Evolutionary conservation across 2,888 invertebrate genomes (phyloP).

Genomic region (Drosophila monieri): DNA sequence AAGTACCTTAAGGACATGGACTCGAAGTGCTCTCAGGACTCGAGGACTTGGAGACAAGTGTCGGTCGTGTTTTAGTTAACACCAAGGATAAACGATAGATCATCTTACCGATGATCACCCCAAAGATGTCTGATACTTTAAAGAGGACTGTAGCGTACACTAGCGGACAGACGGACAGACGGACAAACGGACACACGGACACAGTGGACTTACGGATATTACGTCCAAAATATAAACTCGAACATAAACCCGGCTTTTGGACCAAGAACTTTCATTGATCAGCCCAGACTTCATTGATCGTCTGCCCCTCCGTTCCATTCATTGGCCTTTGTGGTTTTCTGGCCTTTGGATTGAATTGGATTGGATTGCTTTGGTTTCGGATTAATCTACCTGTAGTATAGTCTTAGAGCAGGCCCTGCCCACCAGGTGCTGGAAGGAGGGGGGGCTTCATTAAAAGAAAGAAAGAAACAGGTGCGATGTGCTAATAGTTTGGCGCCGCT

Average conservation of each 20-base stretch:
- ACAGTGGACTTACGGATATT: neutral
- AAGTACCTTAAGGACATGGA: neutral
- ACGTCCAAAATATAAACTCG: neutral
- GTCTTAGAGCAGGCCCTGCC: too few species aligned
- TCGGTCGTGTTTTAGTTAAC: slow-evolving; percentile 38
- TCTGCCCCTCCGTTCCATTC: slow-evolving; percentile 1
- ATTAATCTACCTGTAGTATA: neutral
- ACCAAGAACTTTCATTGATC: slow-evolving; percentile 22
- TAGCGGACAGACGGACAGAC: too few species aligned
- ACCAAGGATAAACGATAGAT: slow-evolving; percentile 28
- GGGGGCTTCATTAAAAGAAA: neutral
- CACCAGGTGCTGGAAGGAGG: neutral
- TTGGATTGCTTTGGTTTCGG: slow-evolving; percentile 4
- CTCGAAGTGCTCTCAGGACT: too few species aligned
- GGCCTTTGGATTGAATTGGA: neutral
- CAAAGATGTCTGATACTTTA: neutral
- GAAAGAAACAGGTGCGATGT: slow-evolving; percentile 24
- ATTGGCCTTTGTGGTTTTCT: slow-evolving; percentile 1
- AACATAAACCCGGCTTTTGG: neutral
- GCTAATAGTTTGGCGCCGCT: slow-evolving; percentile 65
- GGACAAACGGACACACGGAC: too few species aligned
- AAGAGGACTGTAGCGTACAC: neutral
- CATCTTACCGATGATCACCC: slow-evolving; percentile 9
- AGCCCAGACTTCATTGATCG: slow-evolving; percentile 21
- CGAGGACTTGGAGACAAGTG: slow-evolving; percentile 22